Evolutionary conservation across 2,797 vertebrate genomes (phyloP).

Genomic region (Silurus aristotelis): DNA sequence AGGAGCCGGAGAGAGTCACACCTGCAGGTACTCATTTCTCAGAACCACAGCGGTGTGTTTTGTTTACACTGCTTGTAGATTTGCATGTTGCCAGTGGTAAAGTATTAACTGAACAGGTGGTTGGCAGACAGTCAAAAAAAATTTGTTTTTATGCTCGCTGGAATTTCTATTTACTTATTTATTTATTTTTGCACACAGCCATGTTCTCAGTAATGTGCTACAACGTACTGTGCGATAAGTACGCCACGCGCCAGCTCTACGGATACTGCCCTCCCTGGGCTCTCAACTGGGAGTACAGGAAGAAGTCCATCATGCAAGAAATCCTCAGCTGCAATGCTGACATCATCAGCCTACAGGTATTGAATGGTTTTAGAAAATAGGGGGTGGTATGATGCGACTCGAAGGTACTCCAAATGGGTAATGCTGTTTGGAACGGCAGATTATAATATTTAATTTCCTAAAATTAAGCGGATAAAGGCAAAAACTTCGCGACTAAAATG

Average conservation of each 20-base stretch:
- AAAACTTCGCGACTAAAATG: too few relatives aligned
- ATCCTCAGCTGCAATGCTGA: constrained; percentile 93
- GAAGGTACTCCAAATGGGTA: neutral
- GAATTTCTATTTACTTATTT: neutral
- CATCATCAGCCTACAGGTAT: constrained; percentile 96
- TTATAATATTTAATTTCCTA: too few relatives aligned
- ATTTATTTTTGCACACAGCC: constrained; percentile 69
- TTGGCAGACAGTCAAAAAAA: neutral
- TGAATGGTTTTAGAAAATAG: constrained; percentile 34
- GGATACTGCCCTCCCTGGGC: constrained; percentile 98
- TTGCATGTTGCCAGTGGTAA: constrained; percentile 8
- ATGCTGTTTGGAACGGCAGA: neutral
- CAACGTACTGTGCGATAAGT: constrained; percentile 98
- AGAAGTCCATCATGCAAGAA: constrained; percentile 98
- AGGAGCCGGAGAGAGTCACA: constrained; percentile 88
- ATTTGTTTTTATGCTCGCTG: too few relatives aligned
- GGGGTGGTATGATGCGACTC: neutral
- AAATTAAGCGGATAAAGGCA: too few relatives aligned
- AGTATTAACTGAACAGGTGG: constrained; percentile 28
- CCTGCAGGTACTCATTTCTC: constrained; percentile 84
- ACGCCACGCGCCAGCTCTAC: constrained; percentile 95
- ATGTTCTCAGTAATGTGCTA: constrained; percentile 99
- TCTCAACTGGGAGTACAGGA: constrained; percentile 97
- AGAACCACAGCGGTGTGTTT: neutral
- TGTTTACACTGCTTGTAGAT: neutral